Conservation (phyloP, 2,113 vertebrate genomes). For the Otis tarda region DNA sequence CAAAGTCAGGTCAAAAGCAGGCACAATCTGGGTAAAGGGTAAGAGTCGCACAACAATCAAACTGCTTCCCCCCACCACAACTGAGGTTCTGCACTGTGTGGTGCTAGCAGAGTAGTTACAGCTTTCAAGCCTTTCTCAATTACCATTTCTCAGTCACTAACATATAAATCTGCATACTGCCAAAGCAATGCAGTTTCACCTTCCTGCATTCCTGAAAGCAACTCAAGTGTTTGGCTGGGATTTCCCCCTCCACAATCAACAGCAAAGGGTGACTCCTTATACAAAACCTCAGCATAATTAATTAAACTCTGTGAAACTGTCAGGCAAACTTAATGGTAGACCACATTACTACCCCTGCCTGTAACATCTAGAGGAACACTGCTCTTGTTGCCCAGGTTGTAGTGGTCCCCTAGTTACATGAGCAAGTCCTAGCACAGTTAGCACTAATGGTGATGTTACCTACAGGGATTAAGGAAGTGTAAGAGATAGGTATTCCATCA, state of each 20-base stretch:
- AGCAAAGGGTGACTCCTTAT: neutral
- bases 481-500: neutral
- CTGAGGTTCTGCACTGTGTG: neutral
- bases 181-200: neutral
- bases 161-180: neutral
- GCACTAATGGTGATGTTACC: neutral
- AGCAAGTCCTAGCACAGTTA: neutral
- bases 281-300: neutral
- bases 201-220: neutral
- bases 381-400: neutral
- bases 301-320: neutral
- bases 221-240: neutral
- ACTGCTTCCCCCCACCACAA: neutral
- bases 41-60: neutral
- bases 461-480: neutral
- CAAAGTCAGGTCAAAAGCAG: neutral
- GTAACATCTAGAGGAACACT: neutral
- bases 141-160: neutral
- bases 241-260: neutral
- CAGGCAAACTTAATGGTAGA: neutral
- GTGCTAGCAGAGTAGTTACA: neutral
- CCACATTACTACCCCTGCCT: neutral
- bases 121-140: neutral
- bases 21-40: neutral
- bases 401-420: rapidly evolving